Percentiles rank a stretch among this genome's conserved stretches.
Conservation (phyloP, 1,140 invertebrate species). For the Anadara kagoshimensis region DNA sequence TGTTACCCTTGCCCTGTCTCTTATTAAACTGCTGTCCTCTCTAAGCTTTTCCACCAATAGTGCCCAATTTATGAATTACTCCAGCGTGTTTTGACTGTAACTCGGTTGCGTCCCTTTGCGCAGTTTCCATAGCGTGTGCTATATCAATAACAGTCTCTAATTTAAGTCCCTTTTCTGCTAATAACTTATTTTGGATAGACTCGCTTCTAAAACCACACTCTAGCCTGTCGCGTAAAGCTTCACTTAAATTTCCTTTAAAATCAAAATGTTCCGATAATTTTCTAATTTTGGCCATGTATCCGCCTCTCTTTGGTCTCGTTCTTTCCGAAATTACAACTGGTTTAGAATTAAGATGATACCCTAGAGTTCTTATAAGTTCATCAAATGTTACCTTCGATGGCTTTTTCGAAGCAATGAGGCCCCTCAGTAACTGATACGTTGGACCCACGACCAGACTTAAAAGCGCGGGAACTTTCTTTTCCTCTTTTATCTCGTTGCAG, state of each 20-base stretch:
- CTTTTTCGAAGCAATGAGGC: constrained; percentile 6
- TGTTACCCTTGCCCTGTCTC: background rate
- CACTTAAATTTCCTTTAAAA: constrained; percentile 14
- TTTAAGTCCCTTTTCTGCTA: constrained; percentile 15
- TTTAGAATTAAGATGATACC: constrained; percentile 14
- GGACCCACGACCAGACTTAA: constrained; percentile 4
- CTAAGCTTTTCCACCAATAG: too few relatives aligned
- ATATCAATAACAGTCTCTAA: constrained; percentile 30
- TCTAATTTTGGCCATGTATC: too few relatives aligned
- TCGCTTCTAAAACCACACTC: constrained; percentile 18
- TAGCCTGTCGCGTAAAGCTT: constrained; percentile 27
- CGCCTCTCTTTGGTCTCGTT: too few relatives aligned
- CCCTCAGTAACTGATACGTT: constrained; percentile 5
- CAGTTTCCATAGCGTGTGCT: constrained; percentile 14
- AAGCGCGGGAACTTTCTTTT: constrained; percentile 18
- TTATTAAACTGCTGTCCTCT: too few relatives aligned
- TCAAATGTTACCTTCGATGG: constrained; percentile 4
- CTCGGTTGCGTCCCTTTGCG: constrained; percentile 3
- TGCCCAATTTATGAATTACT: constrained; percentile 5
- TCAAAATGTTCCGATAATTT: constrained; percentile 14
- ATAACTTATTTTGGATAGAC: constrained; percentile 22
- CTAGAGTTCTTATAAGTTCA: constrained; percentile 8
- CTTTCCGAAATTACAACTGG: constrained; percentile 38
- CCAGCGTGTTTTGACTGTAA: constrained; percentile 9
- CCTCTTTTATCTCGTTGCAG: constrained; percentile 1